Base-by-base conservation (phyloP, 2,797 vertebrate species). In the Pempheris klunzingeri region DNA sequence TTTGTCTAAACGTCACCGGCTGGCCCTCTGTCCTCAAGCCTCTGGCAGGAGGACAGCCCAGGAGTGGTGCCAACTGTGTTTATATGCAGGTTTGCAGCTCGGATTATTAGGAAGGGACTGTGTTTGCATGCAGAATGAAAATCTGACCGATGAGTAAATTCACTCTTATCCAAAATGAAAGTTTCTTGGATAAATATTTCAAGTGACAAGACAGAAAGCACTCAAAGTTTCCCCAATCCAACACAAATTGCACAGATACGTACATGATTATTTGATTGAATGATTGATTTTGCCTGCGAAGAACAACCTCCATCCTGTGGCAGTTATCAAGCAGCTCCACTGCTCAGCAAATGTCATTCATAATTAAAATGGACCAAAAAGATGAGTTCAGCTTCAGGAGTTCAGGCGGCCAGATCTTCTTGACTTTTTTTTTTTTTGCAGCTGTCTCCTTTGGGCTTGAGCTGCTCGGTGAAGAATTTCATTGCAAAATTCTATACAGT, bases 271-370 rank as follows among this genome's bases (percentile, higher is more conserved):
- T 82, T 70, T 77, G 80, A 79, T 70, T 43, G 60, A 69, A 44
- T 77, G 72, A 81, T 83, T 77, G 78, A 81, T 86, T 60, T 80
- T 22, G 44, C 36, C 68, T 17, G 36, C 62, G 38, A 39, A 74
- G 77, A 84, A 46, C 61, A 76, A 64, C 59, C 61, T 59, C 59
- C 5, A 32, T 54, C 68, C 52, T 60, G 60, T 78, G 74, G 57
- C 73, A 66, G 77, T 59, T 77, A 77, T 76, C 28, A 79, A 87
- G 84, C 63, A 78, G 78, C 81, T 76, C 68, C 32, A 26, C 71
- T 9, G 34, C 79, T 83, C 83, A n/a, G 79, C 72, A 89, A 91
- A 92, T 87, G 88, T 83, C 87, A 86, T 86, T 87, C 53, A 88
- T 91, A 84, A 90, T 90, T 86, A 90, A 92, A 85, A 74, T 34